Base-by-base conservation (phyloP, 2,888 invertebrate genomes). In the Mamestra brassicae region DNA sequence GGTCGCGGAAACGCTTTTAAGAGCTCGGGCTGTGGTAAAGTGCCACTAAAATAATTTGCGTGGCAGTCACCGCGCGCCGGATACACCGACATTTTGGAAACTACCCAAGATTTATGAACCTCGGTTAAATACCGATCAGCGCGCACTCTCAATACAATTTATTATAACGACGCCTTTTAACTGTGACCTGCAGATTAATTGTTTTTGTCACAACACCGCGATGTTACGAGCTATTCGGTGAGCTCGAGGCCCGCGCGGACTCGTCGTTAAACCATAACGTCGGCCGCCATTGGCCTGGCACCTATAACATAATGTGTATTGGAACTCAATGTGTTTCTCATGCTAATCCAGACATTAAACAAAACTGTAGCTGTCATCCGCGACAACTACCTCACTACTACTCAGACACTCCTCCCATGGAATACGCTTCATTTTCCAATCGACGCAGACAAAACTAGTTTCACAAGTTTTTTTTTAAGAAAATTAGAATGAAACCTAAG, bases 21-120 rank as follows among this genome's bases (percentile, higher is more conserved):
- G 36, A 58, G 70, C 13, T 55, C 3, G 52, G n/a, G 55, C 55
- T n/a, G 58, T n/a, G 26, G 55, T 52, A 50, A 52, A 78, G 50
- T 78, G 83, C 57, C 52, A 42, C 62, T 69, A 26, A 50, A 78
- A 78, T 63, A 63, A 63, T n/a, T 67, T 17, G 42, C 62, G 52
- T 6, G 52, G 50, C 65, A 62, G 38, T 45, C 34, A 47, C n/a
- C 47, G 17, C 36, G 17, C 36, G 65, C 50, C 62, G 64, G 81
- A 69, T 74, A 62, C 75, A 13, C 62, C 55, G 66, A 58, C 65
- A 55, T 66, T 74, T 69, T 66, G 50, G 58, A 74, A 75, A 67
- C 67, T 81, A 36, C 55, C 15, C 62, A 55, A 67, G 62, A 85
- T 66, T 81, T 75, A 84, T 80, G 81, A 80, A 63, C 52, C 58